A percentile compares a stretch with the other conserved stretches of the same genome.
Evolutionary conservation across 2,113 vertebrate genomes (phyloP).

Genomic region (Ceratotherium simum): DNA sequence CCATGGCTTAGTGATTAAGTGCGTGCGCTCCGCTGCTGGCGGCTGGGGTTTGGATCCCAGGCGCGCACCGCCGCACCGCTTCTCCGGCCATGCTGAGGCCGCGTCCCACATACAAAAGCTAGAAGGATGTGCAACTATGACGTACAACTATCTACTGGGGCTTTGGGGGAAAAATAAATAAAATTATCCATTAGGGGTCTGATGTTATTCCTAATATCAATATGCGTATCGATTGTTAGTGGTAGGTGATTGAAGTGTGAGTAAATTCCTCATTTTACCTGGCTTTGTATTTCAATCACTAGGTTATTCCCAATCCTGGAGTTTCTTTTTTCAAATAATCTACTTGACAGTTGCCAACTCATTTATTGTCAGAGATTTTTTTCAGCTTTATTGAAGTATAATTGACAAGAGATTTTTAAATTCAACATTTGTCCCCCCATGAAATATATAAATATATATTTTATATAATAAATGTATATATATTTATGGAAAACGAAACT

Average conservation of each 20-base stretch:
- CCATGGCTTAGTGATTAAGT: too few species aligned
- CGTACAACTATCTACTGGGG: too few species aligned
- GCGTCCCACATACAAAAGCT: too few species aligned
- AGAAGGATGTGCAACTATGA: too few species aligned
- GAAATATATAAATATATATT: conserved; percentile 36
- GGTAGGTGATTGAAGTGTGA: background rate
- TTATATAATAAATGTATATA: background rate
- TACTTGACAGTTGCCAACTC: background rate
- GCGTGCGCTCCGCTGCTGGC: too few species aligned
- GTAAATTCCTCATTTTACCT: background rate
- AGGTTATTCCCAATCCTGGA: background rate
- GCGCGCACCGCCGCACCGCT: too few species aligned
- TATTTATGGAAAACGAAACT: conserved; percentile 49
- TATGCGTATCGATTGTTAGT: background rate
- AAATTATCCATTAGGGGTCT: background rate
- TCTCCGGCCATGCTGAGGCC: too few species aligned
- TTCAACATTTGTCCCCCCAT: conserved; percentile 11
- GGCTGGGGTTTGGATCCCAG: too few species aligned
- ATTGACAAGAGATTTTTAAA: conserved; percentile 22
- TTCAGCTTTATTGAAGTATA: background rate
- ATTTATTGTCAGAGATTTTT: conserved; percentile 24
- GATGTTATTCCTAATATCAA: background rate
- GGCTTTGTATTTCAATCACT: conserved; percentile 19
- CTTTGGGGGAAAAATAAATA: too few species aligned
- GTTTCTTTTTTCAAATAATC: conserved; percentile 21